Evolutionary conservation across 2,888 invertebrate genomes (phyloP).

Genomic region (Diarsia rubi): DNA sequence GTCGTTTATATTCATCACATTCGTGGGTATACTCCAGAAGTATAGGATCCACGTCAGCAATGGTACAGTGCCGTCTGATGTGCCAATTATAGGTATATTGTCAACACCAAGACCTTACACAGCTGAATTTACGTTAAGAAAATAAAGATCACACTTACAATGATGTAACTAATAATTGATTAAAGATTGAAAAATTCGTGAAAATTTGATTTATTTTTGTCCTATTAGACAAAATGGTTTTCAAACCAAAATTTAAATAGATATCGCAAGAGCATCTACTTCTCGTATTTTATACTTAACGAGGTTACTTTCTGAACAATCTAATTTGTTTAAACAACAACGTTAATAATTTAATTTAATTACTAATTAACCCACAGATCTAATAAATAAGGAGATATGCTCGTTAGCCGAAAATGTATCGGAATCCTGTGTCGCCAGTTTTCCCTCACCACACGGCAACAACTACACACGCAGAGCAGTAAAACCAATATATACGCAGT

Average conservation of each 20-base stretch:
- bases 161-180: constrained; percentile 29
- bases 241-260: not conserved
- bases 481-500: no score
- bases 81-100: constrained; percentile 80
- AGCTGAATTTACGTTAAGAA: constrained; percentile 77
- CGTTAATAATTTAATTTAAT: no score
- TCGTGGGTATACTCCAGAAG: constrained; percentile 91
- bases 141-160: constrained; percentile 34
- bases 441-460: no score
- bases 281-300: no score
- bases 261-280: no score
- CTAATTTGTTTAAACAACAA: no score
- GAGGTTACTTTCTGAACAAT: no score
- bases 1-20: constrained; percentile 91
- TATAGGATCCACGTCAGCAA: constrained; percentile 79
- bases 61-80: constrained; percentile 77
- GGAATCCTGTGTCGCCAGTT: no score
- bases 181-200: constrained; percentile 21
- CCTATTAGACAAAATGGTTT: not conserved
- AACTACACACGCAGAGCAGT: no score
- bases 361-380: no score
- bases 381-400: no score
- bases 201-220: constrained; percentile 17
- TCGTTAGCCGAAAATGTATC: no score
- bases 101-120: constrained; percentile 78